A percentile compares a stretch with the other conserved stretches of the same genome.
These are phyloP conservation scores for Eumacrocentrus americanus DNA, from an alignment of 2,888 invertebrate species.

Conservation along the genomic window DNA sequence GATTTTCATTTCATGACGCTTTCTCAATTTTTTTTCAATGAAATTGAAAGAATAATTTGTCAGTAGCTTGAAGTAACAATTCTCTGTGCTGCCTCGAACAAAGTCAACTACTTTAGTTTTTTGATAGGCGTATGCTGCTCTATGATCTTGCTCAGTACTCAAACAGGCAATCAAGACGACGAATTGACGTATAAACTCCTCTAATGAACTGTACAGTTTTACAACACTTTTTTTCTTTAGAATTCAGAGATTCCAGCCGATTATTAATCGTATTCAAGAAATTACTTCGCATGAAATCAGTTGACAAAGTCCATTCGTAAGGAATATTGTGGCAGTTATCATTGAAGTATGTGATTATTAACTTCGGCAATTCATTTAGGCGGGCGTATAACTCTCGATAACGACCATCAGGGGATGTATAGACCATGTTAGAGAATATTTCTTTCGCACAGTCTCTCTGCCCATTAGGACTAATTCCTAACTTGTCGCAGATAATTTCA, in stretches of 20 bases:
- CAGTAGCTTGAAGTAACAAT: not conserved
- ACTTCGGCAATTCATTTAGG: not conserved
- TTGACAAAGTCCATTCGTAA: conserved; percentile 25
- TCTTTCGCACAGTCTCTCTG: conserved; percentile 25
- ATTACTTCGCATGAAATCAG: conserved; percentile 22
- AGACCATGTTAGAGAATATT: conserved; percentile 21
- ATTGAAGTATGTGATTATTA: conserved; percentile 19
- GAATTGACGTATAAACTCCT: conserved; percentile 25
- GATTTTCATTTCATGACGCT: no score
- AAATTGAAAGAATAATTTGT: not conserved
- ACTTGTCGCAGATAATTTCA: conserved; percentile 32
- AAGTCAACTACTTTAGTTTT: not conserved
- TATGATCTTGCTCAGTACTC: conserved; percentile 24
- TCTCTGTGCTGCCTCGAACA: not conserved
- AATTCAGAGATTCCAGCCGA: conserved; percentile 27
- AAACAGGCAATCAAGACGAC: conserved; percentile 15
- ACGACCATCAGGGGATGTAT: not conserved
- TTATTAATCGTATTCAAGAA: conserved; percentile 32
- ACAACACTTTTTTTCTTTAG: conserved; percentile 20
- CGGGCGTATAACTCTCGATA: not conserved
- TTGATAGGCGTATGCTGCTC: conserved; percentile 22
- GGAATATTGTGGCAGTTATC: conserved; percentile 26
- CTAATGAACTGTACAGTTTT: conserved; percentile 20
- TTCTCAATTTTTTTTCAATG: not conserved
- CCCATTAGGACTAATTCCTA: conserved; percentile 26